Base-by-base conservation (phyloP, 2,113 vertebrate genomes). In the Chlamydotis undulata region DNA sequence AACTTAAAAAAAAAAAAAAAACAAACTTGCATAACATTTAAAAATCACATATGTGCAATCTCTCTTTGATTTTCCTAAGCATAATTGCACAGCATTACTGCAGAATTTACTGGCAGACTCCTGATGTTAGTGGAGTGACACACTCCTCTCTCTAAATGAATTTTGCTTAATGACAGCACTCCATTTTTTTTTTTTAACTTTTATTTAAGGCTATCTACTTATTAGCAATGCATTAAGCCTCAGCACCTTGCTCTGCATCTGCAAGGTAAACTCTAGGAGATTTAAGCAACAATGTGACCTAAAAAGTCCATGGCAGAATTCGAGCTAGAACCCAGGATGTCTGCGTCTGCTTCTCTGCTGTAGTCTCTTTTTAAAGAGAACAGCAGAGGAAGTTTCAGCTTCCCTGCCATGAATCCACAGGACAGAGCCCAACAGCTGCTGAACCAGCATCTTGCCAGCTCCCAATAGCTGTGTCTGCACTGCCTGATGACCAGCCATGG, bases 81-180 rank as follows among this genome's bases (percentile, higher is more conserved):
- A 17, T 49, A 70, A 79, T 33, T 71, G 31, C 60, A 35, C 39
- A 94, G 69, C 47, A 64, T 60, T 23, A 37, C 47, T 56, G 25
- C 70, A 90, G 49, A 89, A 71, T 70, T 82, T 94, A 37, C 75
- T 83, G 43, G 49, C 83, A 96, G 61, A 26, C 17, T 56, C 59
- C 43, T 87, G 41, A 37, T 69, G 25, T 87, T 37, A 82, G 35
- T 37, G 19, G 52, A 65, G 43, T 65, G 31, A 91, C 55, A 31
- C 57, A 17, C 19, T 2, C 6, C 52, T 21, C 2, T 0, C 8
- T 18, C 28, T 1, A 1, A 33, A 60, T 53, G 68, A 29, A 83
- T 69, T 2, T 61, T 45, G 10, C 18, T 69, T 86, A 35, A 60
- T 53, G 65, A 53, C 57, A 83, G 71, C 14, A 19, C 33, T 73